Evolutionary conservation across 2,113 vertebrate species (phyloP).

Genomic region (Malaclemys terrapin): DNA sequence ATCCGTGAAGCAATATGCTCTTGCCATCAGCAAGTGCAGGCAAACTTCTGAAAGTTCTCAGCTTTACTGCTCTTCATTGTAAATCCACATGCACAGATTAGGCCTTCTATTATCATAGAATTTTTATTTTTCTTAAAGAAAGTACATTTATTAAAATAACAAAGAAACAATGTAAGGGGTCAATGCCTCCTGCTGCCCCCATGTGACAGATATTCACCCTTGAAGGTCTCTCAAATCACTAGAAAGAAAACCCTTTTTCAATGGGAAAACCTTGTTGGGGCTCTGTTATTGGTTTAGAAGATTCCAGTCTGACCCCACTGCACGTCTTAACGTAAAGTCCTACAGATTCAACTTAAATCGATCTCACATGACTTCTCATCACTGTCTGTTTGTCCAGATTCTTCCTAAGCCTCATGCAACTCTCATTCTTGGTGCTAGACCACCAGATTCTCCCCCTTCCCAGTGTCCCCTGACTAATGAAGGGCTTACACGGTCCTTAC

Average conservation of each 20-base stretch:
- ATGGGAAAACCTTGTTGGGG: neutral
- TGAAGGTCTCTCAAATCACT: neutral
- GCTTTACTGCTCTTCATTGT: neutral
- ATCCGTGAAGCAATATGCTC: neutral
- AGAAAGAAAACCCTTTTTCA: neutral
- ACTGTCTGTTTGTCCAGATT: too few species aligned
- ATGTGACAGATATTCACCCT: neutral
- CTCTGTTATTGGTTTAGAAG: too few species aligned
- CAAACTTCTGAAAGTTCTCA: neutral
- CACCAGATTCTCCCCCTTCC: too few species aligned
- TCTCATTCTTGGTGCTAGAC: too few species aligned
- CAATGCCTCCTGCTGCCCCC: neutral
- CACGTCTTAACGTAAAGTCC: neutral
- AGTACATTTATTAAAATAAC: neutral
- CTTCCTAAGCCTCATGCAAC: too few species aligned
- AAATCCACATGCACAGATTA: neutral
- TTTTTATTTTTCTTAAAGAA: neutral
- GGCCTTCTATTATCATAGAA: neutral
- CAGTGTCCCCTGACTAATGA: too few species aligned
- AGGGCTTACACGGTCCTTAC: too few species aligned
- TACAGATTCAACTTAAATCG: neutral
- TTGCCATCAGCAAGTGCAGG: neutral
- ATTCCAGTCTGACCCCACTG: neutral
- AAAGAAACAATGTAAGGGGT: neutral
- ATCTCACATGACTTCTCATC: neutral